A percentile compares a stretch with the other conserved stretches of the same genome.
phyloP scores from a whole-genome alignment of 2,888 invertebrate genomes.

The Nomada fucata region DNA sequence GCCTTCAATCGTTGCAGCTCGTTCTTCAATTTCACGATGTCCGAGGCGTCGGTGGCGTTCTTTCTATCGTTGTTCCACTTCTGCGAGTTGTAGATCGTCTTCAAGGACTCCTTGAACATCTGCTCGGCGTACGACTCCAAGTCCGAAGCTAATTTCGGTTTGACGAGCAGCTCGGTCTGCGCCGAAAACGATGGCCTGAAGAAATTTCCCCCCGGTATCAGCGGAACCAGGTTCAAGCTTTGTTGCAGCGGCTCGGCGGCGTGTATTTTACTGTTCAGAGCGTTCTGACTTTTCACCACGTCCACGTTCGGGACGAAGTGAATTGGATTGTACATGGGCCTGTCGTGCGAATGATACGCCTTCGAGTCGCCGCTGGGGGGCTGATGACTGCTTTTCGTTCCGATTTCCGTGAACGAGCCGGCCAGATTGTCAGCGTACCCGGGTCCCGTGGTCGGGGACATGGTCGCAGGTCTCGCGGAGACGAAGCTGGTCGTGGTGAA shows the following conservation, averaged over 20 bases:
- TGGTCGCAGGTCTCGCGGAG: constrained; percentile 68
- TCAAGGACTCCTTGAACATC: constrained; percentile 82
- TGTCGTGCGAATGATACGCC: constrained; percentile 64
- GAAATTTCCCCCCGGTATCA: constrained; percentile 80
- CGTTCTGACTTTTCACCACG: constrained; percentile 77
- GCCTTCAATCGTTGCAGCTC: constrained; percentile 77
- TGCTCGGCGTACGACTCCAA: constrained; percentile 82
- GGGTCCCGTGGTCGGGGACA: constrained; percentile 62
- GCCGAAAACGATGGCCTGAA: constrained; percentile 75
- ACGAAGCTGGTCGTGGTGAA: constrained; percentile 76
- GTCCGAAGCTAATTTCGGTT: constrained; percentile 79
- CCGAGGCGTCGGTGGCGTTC: constrained; percentile 72
- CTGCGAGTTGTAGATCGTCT: constrained; percentile 82
- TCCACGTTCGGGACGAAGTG: constrained; percentile 81
- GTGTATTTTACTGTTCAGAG: constrained; percentile 75
- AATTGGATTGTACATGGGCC: constrained; percentile 79
- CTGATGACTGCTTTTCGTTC: constrained; percentile 66
- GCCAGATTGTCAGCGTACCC: constrained; percentile 74
- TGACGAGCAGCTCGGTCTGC: constrained; percentile 74
- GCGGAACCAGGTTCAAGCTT: constrained; percentile 79
- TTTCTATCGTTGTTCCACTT: constrained; percentile 81
- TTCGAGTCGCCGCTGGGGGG: constrained; percentile 54
- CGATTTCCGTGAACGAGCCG: constrained; percentile 76
- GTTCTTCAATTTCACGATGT: constrained; percentile 75
- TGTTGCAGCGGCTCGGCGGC: constrained; percentile 72